phyloP scores from a whole-genome alignment of 30 jellyfish, hydroid and myxozoan genomes.

The Pelagia noctiluca region DNA sequence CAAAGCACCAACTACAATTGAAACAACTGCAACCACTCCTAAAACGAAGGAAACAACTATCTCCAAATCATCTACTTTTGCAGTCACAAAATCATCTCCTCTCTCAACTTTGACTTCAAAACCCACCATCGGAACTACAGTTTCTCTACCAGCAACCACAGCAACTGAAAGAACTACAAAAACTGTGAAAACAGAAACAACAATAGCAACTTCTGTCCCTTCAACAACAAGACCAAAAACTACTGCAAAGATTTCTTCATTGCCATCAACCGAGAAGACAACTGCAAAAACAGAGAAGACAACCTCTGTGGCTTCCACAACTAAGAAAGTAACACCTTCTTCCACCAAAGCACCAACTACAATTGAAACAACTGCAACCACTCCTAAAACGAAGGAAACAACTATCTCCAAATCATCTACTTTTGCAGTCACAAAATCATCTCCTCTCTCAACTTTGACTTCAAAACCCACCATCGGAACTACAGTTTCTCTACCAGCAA shows the following conservation, averaged over 20 bases:
- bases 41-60: too few species aligned
- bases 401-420: background rate
- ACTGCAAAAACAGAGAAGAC: conserved; percentile 9
- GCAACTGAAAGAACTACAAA: background rate
- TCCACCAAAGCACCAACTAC: conserved; percentile 13
- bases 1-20: background rate
- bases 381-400: background rate
- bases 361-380: background rate
- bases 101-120: too few species aligned
- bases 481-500: background rate
- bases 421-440: background rate
- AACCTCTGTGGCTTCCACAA: conserved; percentile 14
- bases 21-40: background rate
- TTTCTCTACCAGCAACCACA: background rate
- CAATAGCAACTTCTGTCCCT: background rate
- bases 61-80: too few species aligned
- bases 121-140: background rate
- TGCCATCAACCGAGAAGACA: background rate
- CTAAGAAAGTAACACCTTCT: background rate
- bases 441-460: background rate
- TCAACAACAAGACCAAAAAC: conserved; percentile 29
- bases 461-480: background rate
- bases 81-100: too few species aligned
- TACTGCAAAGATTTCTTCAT: conserved; percentile 14
- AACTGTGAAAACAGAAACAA: background rate